A percentile compares a stretch with the other conserved stretches of the same genome.
phyloP scores from a whole-genome alignment of 2,797 vertebrate species.

The Peromyscus nudipes region DNA sequence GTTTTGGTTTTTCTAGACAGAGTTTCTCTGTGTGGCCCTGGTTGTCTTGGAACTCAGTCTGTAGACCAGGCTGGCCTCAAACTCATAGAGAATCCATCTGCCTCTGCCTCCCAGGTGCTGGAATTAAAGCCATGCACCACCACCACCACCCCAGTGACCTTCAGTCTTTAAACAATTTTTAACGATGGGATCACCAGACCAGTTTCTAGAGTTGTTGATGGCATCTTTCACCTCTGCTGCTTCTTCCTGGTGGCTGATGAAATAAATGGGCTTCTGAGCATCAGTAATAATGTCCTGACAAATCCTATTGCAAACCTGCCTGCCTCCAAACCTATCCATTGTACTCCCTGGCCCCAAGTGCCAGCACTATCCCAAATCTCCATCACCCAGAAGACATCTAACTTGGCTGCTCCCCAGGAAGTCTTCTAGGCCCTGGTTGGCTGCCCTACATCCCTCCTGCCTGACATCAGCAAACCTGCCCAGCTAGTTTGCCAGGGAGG shows the following conservation, averaged over 20 bases:
- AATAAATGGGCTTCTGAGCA: not conserved
- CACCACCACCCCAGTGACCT: not conserved
- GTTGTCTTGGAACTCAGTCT: not conserved
- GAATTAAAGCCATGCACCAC: not conserved
- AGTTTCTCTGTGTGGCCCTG: not conserved
- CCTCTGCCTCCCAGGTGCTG: not conserved
- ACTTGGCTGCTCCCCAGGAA: not conserved
- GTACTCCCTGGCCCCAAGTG: not conserved
- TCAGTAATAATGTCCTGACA: not conserved
- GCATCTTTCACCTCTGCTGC: not conserved
- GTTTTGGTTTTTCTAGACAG: not conserved
- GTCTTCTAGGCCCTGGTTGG: not conserved
- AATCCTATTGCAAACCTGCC: not conserved
- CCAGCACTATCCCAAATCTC: not conserved
- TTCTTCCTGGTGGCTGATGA: not conserved
- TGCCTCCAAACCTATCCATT: not conserved
- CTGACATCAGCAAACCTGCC: constrained; percentile 60
- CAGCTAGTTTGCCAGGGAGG: constrained; percentile 63
- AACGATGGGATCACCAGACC: not conserved
- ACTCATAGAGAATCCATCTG: not conserved
- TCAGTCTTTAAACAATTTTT: not conserved
- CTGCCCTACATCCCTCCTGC: constrained; percentile 4
- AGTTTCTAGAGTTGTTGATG: not conserved
- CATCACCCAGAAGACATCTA: not conserved
- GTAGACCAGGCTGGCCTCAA: not conserved